Conservation (phyloP, 2,113 vertebrate genomes). For the Motacilla tschutschensis region DNA sequence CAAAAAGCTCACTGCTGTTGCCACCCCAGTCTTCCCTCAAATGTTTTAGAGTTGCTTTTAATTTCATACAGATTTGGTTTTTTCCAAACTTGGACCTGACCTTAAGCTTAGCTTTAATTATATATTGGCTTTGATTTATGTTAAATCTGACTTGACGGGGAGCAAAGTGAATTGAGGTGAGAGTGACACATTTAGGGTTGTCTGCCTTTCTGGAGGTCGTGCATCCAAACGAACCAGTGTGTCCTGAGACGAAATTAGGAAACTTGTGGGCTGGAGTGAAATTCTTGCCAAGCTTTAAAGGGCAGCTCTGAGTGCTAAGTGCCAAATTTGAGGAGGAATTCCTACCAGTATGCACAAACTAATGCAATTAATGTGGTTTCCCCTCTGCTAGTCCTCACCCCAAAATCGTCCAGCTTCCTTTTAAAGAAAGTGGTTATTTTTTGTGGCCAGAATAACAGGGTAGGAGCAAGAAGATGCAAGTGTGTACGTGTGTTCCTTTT, state of each 20-base stretch:
- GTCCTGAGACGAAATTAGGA: slow-evolving; percentile 39
- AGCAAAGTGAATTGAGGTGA: slow-evolving; percentile 42
- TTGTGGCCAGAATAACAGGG: not conserved
- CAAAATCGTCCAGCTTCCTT: slow-evolving; percentile 6
- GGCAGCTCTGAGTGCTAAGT: slow-evolving; percentile 21
- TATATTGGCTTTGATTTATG: slow-evolving; percentile 10
- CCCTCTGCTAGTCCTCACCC: slow-evolving; percentile 42
- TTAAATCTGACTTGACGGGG: not conserved
- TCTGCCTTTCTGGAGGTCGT: not conserved
- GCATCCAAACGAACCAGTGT: slow-evolving; percentile 26
- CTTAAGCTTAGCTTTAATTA: slow-evolving; percentile 19
- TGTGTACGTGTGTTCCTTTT: not conserved
- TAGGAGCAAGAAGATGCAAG: not conserved
- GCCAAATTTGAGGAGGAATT: slow-evolving; percentile 47
- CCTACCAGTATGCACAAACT: slow-evolving; percentile 26
- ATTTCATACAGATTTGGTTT: not conserved
- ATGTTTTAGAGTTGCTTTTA: not conserved
- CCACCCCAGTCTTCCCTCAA: not conserved
- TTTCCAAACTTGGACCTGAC: not conserved
- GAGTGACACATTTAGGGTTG: not conserved
- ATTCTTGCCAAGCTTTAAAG: slow-evolving; percentile 54
- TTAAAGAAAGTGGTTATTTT: slow-evolving; percentile 38
- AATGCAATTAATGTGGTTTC: slow-evolving; percentile 63
- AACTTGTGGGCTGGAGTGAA: slow-evolving; percentile 39
- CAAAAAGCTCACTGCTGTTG: not conserved